phyloP scores from a whole-genome alignment of 1,140 invertebrate species.

The Adelges cooleyi region DNA sequence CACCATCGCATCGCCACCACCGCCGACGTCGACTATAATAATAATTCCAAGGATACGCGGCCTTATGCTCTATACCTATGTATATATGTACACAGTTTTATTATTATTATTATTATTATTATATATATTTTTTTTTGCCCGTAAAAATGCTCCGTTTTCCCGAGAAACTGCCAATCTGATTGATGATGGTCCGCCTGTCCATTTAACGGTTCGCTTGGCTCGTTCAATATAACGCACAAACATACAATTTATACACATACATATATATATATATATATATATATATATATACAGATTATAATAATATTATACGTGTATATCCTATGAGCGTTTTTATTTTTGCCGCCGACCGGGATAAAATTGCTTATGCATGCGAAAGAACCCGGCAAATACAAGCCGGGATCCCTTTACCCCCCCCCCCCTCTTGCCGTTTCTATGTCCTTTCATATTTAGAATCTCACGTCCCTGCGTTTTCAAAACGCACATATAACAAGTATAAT shows the following conservation, averaged over 20 bases:
- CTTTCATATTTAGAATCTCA: too few species aligned
- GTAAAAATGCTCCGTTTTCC: conserved; percentile 8
- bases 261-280: not conserved
- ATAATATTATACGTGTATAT: not conserved
- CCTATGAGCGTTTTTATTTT: conserved; percentile 8
- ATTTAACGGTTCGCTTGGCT: conserved; percentile 26
- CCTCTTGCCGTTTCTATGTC: too few species aligned
- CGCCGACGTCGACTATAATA: not conserved
- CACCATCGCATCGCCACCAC: not conserved
- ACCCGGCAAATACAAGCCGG: not conserved
- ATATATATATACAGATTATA: not conserved
- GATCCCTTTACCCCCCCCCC: too few species aligned
- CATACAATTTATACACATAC: not conserved
- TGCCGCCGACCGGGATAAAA: not conserved
- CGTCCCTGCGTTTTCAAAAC: too few species aligned
- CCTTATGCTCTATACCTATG: not conserved
- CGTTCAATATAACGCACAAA: conserved; percentile 12
- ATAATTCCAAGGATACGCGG: not conserved
- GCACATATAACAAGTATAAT: not conserved
- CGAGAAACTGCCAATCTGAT: conserved; percentile 27
- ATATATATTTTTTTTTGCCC: too few species aligned
- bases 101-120: too few species aligned
- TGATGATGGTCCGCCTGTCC: conserved; percentile 27
- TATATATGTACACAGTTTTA: not conserved
- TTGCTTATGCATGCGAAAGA: conserved; percentile 24